phyloP scores from a whole-genome alignment of 2,113 vertebrate genomes.

The Nannobrachium achirus region DNA sequence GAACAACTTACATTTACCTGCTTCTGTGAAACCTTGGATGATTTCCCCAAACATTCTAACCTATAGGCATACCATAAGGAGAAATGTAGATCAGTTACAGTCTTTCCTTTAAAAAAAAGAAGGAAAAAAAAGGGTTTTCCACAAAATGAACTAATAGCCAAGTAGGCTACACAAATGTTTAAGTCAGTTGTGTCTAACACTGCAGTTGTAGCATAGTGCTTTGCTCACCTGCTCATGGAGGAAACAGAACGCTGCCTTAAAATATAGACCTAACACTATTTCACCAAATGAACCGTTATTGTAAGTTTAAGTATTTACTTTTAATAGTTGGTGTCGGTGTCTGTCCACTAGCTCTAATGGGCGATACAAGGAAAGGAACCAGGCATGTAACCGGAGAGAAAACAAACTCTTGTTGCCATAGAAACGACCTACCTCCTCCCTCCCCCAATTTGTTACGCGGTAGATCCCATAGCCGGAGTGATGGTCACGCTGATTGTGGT shows the following conservation, averaged over 20 bases:
- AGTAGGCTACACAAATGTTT: too few species aligned
- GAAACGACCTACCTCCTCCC: constrained; percentile 28
- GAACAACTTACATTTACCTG: constrained; percentile 16
- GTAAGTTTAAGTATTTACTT: neutral
- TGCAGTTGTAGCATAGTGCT: too few species aligned
- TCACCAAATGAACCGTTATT: neutral
- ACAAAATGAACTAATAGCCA: too few species aligned
- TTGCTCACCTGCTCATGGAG: constrained; percentile 20
- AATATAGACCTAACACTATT: neutral
- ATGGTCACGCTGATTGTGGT: too few species aligned
- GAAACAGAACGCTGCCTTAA: neutral
- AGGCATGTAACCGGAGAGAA: neutral
- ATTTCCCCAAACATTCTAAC: constrained; percentile 32
- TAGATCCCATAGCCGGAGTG: too few species aligned
- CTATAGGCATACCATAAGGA: constrained; percentile 12
- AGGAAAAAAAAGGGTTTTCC: too few species aligned
- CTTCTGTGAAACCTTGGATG: neutral
- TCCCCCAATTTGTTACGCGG: neutral
- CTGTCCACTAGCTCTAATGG: neutral
- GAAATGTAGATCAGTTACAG: neutral
- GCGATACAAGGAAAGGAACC: neutral
- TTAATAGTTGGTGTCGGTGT: neutral
- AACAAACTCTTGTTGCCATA: constrained; percentile 38
- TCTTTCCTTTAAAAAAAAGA: too few species aligned
- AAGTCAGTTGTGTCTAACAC: neutral